Conservation (phyloP, 2,888 invertebrate genomes). For the Ptychoptera albimana region DNA sequence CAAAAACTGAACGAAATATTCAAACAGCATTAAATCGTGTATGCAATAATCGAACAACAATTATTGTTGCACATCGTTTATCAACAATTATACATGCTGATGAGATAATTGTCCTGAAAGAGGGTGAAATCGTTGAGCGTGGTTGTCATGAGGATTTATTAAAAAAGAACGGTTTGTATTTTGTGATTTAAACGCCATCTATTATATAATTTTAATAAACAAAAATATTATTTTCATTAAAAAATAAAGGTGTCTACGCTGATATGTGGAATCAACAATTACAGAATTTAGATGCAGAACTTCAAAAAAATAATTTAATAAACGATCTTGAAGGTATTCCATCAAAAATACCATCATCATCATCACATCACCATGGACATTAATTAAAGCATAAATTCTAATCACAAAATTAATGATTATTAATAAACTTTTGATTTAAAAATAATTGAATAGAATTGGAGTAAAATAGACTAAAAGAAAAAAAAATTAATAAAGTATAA, state of each 20-base stretch:
- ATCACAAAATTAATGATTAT: too few species aligned
- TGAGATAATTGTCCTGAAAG: slow-evolving; percentile 81
- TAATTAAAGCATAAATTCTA: too few species aligned
- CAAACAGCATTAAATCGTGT: slow-evolving; percentile 73
- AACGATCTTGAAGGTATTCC: too few species aligned
- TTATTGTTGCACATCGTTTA: slow-evolving; percentile 86
- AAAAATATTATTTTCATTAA: slow-evolving; percentile 15
- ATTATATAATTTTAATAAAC: neutral
- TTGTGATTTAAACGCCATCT: neutral
- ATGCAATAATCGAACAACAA: slow-evolving; percentile 76
- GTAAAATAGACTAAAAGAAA: too few species aligned
- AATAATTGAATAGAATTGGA: too few species aligned
- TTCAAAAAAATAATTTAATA: neutral
- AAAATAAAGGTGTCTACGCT: slow-evolving; percentile 59
- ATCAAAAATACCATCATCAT: too few species aligned
- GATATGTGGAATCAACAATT: slow-evolving; percentile 90
- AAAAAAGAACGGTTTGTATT: slow-evolving; percentile 50
- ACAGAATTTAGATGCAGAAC: slow-evolving; percentile 22
- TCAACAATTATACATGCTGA: slow-evolving; percentile 92
- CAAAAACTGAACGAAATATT: slow-evolving; percentile 90
- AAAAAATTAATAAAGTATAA: too few species aligned
- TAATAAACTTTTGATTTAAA: too few species aligned
- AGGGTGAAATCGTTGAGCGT: slow-evolving; percentile 81
- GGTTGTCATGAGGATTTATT: slow-evolving; percentile 62
- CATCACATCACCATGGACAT: too few species aligned